Base-by-base conservation (phyloP, 2,888 invertebrate genomes). In the Thecocarcelia acutangulata region DNA sequence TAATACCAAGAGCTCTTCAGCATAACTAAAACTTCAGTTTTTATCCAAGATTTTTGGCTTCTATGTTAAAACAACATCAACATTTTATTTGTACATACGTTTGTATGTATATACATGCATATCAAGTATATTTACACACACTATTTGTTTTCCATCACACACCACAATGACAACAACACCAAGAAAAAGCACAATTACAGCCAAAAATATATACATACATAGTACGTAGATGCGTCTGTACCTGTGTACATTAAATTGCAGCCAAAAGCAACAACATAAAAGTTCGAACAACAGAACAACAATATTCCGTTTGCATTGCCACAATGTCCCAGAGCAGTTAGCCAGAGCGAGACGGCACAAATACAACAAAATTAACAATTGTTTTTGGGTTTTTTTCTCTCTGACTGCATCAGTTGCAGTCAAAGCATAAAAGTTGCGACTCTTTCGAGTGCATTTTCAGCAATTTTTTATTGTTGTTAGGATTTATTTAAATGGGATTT, bases 1-100 rank as follows among this genome's bases (percentile, higher is more conserved):
- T 89, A 88, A 86, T 88, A 86, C 85, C 86, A 86, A 87, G 90
- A 90, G 89, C 87, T 88, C 87, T 87, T 87, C 85, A 89, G 87
- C 78, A 73, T 79, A 66, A 78, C 78, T 79, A 73, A 79, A 79
- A 72, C 59, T 73, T 73, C 50, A 66, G 11, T 50, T 72, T 66
- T 66, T 24, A 48, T 24, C 15, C 37, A 59, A 78, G 42, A 78
- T 76, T 76, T 59, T 68, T 54, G 12, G 19, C 54, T 76, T 61
- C 12, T 52, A 68, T 46, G 54, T 24, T 2, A 44, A 50, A 42
- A 52, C 52, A 59, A 42, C 13, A 74, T 6, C 37, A 56, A 13
- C 46, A 70, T 37, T 48, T 48, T 33, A 37, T 46, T 24, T 61
- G 42, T 24, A 61, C n/a, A 3, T 42, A 24, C 21, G 40, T 21